phyloP scores from a whole-genome alignment of 2,888 invertebrate genomes.

The Ptychoptera contaminata region DNA sequence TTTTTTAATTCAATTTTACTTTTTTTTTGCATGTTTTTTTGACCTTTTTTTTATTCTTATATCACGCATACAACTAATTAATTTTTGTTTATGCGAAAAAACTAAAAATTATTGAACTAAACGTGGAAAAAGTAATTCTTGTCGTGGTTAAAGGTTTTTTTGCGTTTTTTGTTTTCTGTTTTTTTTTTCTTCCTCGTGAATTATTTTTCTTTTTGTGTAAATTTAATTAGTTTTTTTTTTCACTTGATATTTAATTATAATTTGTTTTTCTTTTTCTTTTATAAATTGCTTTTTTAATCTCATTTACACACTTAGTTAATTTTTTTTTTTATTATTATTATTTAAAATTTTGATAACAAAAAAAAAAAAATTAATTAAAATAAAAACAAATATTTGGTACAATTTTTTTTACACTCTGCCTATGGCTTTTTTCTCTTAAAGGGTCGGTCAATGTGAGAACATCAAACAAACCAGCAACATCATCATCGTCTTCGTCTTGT shows the following conservation, averaged over 20 bases:
- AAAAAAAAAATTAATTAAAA: constrained; percentile 12
- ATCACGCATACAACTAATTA: not conserved
- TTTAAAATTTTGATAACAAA: not conserved
- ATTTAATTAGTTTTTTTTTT: not conserved
- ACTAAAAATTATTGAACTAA: too few relatives aligned
- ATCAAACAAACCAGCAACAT: constrained; percentile 26
- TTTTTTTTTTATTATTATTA: constrained; percentile 2
- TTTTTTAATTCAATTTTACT: constrained; percentile 8
- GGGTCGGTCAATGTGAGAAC: constrained; percentile 27
- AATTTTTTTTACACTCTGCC: constrained; percentile 41
- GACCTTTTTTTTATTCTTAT: constrained; percentile 3
- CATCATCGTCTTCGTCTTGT: constrained; percentile 26
- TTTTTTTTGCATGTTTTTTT: too few relatives aligned
- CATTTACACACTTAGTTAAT: not conserved
- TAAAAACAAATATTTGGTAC: constrained; percentile 10
- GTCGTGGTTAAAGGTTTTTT: too few relatives aligned
- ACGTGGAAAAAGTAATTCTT: too few relatives aligned
- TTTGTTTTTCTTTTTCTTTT: constrained; percentile 6
- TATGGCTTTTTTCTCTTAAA: constrained; percentile 67
- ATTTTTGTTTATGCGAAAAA: not conserved
- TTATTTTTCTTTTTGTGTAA: not conserved
- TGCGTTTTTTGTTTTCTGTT: too few relatives aligned
- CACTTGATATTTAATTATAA: not conserved
- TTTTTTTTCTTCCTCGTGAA: too few relatives aligned
- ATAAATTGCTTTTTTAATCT: constrained; percentile 3